phyloP scores from a whole-genome alignment of 2,888 invertebrate genomes.

The Melinaea menophilus region DNA sequence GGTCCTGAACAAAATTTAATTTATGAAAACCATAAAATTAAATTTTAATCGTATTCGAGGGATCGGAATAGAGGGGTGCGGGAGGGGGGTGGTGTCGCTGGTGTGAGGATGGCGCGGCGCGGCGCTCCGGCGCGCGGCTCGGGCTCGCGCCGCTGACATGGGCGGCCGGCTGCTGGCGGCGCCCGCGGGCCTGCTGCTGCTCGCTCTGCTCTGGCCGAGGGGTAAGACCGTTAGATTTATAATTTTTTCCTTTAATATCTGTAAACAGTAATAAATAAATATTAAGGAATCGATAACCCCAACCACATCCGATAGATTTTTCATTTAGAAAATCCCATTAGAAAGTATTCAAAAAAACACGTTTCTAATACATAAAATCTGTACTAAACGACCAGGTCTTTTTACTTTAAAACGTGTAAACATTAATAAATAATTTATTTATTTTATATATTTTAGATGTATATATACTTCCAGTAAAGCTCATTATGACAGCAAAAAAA shows the following conservation, averaged over 20 bases:
- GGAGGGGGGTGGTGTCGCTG: slow-evolving; percentile 48
- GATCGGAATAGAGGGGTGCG: slow-evolving; percentile 60
- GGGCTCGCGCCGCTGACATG: slow-evolving; percentile 74
- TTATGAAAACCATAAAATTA: slow-evolving; percentile 69
- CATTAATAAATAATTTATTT: too few relatives aligned
- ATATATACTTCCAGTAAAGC: too few relatives aligned
- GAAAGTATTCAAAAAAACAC: too few relatives aligned
- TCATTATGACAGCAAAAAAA: too few relatives aligned
- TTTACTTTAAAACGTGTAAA: too few relatives aligned
- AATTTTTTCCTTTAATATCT: too few relatives aligned
- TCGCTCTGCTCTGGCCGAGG: slow-evolving; percentile 73
- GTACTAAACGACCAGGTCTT: too few relatives aligned
- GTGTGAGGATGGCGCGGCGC: slow-evolving; percentile 63
- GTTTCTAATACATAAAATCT: too few relatives aligned
- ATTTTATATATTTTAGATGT: too few relatives aligned
- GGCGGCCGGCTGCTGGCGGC: slow-evolving; percentile 73
- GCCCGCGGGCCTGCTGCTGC: slow-evolving; percentile 76
- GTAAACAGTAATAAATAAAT: too few relatives aligned
- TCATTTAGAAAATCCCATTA: too few relatives aligned
- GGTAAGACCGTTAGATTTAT: slow-evolving; percentile 47
- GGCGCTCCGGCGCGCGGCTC: slow-evolving; percentile 65
- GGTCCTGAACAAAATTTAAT: slow-evolving; percentile 64
- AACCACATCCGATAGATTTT: too few relatives aligned
- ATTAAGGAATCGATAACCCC: background rate
- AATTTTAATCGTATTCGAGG: slow-evolving; percentile 65